phyloP scores from a whole-genome alignment of 2,888 invertebrate species.

The Lithosia quadra region DNA sequence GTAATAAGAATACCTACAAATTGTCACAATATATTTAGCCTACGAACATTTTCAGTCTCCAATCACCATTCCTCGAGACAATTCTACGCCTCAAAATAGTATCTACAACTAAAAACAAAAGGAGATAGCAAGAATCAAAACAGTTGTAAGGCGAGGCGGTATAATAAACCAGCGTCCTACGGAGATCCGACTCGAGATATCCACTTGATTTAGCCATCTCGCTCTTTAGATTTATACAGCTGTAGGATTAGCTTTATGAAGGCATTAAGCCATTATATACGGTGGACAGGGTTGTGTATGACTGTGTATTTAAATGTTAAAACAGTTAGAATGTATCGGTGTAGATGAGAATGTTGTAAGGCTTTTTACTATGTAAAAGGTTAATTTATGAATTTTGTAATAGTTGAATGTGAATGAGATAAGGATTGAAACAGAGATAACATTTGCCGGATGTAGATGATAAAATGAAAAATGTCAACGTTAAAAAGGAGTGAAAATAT shows the following conservation, averaged over 20 bases:
- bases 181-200: slow-evolving; percentile 77
- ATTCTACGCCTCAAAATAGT: slow-evolving; percentile 35
- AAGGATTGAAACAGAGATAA: not conserved
- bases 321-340: slow-evolving; percentile 48
- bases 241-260: slow-evolving; percentile 73
- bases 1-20: not conserved
- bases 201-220: slow-evolving; percentile 80
- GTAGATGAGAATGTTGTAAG: slow-evolving; percentile 21
- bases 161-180: slow-evolving; percentile 64
- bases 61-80: slow-evolving; percentile 9
- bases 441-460: not conserved
- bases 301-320: slow-evolving; percentile 43
- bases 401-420: not conserved
- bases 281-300: slow-evolving; percentile 55
- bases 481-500: no score
- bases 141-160: slow-evolving; percentile 50
- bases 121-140: slow-evolving; percentile 48
- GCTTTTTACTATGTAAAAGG: slow-evolving; percentile 25
- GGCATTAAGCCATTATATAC: slow-evolving; percentile 60
- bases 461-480: no score
- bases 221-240: slow-evolving; percentile 72
- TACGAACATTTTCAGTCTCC: not conserved
- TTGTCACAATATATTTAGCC: not conserved
- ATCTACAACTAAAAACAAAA: slow-evolving; percentile 49
- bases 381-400: slow-evolving; percentile 5